Percentiles rank a stretch among this genome's conserved stretches.
These are phyloP conservation scores for Zelostemma sp. DNA, from an alignment of 1,140 invertebrate genomes.

Conservation along the genomic window DNA sequence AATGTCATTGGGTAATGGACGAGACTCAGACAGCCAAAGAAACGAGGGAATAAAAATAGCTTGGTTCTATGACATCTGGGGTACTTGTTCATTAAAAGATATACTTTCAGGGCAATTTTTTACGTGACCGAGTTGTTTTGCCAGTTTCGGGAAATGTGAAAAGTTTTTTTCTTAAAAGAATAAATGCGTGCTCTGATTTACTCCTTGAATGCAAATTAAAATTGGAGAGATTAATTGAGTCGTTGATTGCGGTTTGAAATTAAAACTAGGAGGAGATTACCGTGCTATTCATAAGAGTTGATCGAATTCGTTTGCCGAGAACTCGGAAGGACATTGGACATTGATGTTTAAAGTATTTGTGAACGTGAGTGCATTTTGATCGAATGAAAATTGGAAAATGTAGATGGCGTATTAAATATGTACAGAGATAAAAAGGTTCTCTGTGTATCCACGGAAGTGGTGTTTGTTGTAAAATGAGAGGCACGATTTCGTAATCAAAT, in stretches of 20 bases:
- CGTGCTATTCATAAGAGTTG: neutral
- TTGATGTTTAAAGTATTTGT: no score
- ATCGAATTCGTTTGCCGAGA: neutral
- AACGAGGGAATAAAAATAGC: neutral
- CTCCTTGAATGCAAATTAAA: no score
- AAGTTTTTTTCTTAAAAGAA: neutral
- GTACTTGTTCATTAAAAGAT: neutral
- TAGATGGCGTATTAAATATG: no score
- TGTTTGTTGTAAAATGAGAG: no score
- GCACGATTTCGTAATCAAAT: no score
- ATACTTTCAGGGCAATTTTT: conserved; percentile 1
- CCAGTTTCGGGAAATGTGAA: neutral
- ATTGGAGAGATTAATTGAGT: neutral
- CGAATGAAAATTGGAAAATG: no score
- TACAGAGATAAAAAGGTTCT: no score
- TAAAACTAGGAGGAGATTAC: neutral
- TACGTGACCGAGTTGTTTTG: neutral
- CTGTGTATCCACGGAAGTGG: no score
- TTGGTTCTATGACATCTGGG: neutral
- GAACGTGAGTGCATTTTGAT: no score
- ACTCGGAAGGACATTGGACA: no score
- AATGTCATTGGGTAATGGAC: neutral
- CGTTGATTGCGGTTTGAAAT: neutral
- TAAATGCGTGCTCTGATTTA: neutral
- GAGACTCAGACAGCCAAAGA: neutral